These are phyloP conservation scores for Eupristina koningsbergeri DNA, from an alignment of 1,140 invertebrate genomes.

Conservation along the genomic window DNA sequence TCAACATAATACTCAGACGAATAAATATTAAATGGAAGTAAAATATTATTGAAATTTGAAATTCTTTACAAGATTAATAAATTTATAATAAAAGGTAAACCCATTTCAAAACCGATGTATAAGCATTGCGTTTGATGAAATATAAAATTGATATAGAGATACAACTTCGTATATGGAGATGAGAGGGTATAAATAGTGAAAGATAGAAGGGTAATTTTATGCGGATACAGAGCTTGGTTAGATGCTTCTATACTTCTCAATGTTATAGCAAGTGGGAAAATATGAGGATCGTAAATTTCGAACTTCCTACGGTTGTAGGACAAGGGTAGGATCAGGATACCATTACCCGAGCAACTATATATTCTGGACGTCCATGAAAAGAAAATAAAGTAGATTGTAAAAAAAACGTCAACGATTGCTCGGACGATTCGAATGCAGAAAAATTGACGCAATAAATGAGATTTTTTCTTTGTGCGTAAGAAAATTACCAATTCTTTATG, in stretches of 20 bases:
- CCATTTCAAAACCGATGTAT: no score
- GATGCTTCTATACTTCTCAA: background rate
- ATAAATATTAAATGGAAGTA: no score
- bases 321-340: background rate
- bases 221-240: background rate
- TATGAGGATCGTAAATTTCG: constrained; percentile 61
- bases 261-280: constrained; percentile 47
- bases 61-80: no score
- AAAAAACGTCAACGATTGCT: background rate
- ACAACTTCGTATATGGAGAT: background rate
- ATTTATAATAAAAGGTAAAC: no score
- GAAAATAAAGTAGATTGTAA: background rate
- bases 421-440: background rate
- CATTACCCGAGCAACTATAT: constrained; percentile 8
- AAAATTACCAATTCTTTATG: background rate
- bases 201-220: constrained; percentile 38
- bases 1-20: no score
- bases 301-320: constrained; percentile 14
- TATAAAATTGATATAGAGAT: background rate
- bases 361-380: background rate
- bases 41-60: no score
- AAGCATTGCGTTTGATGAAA: background rate
- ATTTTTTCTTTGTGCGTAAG: background rate
- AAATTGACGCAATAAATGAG: no score
- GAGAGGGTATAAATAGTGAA: background rate